These are phyloP conservation scores for Coendou prehensilis DNA, from an alignment of 2,797 vertebrate genomes.

Conservation along the genomic window DNA sequence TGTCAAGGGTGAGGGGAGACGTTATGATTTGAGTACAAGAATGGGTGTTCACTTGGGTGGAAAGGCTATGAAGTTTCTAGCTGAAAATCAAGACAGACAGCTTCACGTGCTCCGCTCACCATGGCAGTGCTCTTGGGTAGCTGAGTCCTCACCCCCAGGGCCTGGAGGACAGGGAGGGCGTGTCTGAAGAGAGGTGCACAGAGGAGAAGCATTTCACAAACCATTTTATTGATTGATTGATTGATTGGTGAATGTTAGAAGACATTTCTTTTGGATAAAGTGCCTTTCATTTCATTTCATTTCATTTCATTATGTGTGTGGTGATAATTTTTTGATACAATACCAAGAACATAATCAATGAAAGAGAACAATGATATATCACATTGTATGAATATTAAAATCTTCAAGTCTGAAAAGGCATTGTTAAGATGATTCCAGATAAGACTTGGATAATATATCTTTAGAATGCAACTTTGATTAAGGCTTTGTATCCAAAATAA, in stretches of 20 bases:
- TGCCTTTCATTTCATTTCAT: background rate
- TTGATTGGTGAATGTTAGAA: background rate
- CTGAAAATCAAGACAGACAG: background rate
- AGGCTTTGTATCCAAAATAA: background rate
- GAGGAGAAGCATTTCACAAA: background rate
- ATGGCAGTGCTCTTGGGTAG: accelerated
- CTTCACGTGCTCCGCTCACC: too few species aligned
- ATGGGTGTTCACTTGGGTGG: background rate
- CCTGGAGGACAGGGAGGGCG: background rate
- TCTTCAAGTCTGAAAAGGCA: background rate
- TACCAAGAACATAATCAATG: background rate
- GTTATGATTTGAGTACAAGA: background rate
- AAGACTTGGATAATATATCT: too few species aligned
- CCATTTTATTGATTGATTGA: background rate
- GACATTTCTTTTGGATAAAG: background rate
- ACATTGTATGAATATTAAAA: background rate
- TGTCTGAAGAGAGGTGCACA: background rate
- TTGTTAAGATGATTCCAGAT: background rate
- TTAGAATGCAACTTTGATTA: background rate
- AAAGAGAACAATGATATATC: background rate
- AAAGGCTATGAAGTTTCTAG: background rate
- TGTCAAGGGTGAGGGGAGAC: background rate
- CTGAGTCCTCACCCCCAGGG: accelerated
- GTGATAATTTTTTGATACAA: background rate
- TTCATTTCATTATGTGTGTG: background rate